Evolutionary conservation across 2,113 vertebrate genomes (phyloP).

Genomic region (Saguinus midas): DNA sequence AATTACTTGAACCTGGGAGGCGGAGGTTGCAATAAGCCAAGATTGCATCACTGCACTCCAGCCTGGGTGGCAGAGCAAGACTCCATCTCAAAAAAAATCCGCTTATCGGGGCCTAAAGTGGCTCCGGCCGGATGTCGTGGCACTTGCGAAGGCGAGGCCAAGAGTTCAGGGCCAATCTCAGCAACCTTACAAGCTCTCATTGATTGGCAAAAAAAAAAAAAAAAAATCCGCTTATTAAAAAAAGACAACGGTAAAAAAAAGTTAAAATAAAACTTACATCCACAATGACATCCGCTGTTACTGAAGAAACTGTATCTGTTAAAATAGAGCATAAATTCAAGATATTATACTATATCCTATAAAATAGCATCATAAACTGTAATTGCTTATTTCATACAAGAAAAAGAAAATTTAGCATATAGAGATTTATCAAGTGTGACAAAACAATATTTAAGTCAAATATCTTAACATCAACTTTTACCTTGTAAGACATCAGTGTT

Average conservation of each 20-base stretch:
- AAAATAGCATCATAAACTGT: conserved; percentile 43
- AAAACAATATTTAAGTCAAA: conserved; percentile 1
- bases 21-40: too few species aligned
- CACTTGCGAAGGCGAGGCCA: too few species aligned
- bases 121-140: too few species aligned
- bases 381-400: conserved; percentile 18
- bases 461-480: conserved; percentile 72
- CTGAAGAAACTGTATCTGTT: conserved; percentile 90
- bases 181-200: too few species aligned
- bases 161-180: too few species aligned
- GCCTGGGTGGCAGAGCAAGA: too few species aligned
- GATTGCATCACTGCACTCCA: too few species aligned
- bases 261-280: conserved; percentile 88
- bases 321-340: conserved; percentile 59
- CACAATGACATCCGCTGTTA: conserved; percentile 89
- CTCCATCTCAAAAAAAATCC: too few species aligned
- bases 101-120: background rate
- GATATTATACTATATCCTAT: conserved; percentile 3
- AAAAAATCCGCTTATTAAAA: background rate
- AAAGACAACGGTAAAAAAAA: background rate
- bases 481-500: conserved; percentile 87
- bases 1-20: too few species aligned
- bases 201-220: too few species aligned
- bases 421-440: background rate
- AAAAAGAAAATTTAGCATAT: conserved; percentile 37